Evolutionary conservation across 2,888 invertebrate species (phyloP).

Genomic region (Hydrotaea diabolus): DNA sequence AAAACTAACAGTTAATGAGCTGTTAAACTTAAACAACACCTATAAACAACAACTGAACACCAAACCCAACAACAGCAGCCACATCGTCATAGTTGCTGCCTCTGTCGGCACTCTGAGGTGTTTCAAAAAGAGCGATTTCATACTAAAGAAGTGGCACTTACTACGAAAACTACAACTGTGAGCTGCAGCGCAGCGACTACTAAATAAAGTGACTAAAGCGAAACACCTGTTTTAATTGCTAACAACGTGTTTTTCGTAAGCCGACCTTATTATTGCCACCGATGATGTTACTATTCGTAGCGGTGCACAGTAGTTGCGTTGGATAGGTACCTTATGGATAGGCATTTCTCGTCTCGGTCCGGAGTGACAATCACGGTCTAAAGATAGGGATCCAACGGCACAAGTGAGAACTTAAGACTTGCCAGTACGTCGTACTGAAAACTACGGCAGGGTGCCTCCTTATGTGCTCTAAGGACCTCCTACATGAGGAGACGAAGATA

Average conservation of each 20-base stretch:
- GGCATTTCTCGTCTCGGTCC: too few species aligned
- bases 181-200: background rate
- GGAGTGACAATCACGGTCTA: too few species aligned
- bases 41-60: conserved; percentile 30
- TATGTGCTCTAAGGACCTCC: too few species aligned
- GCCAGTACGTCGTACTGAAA: too few species aligned
- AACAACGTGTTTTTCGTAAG: conserved; percentile 45
- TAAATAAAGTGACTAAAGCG: conserved; percentile 33
- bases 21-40: conserved; percentile 60
- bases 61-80: background rate
- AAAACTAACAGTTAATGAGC: conserved; percentile 58
- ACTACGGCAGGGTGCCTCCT: too few species aligned
- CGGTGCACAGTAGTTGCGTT: background rate
- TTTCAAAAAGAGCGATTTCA: background rate
- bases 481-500: too few species aligned
- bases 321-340: too few species aligned
- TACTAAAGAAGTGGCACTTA: background rate
- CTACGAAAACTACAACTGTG: conserved; percentile 30
- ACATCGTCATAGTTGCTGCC: background rate
- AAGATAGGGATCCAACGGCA: too few species aligned
- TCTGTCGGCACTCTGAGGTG: background rate
- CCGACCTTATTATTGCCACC: conserved; percentile 16
- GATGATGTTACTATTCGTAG: background rate
- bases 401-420: too few species aligned
- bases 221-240: conserved; percentile 65